Conservation (phyloP, 2,113 vertebrate genomes). For the Microcebus murinus region DNA sequence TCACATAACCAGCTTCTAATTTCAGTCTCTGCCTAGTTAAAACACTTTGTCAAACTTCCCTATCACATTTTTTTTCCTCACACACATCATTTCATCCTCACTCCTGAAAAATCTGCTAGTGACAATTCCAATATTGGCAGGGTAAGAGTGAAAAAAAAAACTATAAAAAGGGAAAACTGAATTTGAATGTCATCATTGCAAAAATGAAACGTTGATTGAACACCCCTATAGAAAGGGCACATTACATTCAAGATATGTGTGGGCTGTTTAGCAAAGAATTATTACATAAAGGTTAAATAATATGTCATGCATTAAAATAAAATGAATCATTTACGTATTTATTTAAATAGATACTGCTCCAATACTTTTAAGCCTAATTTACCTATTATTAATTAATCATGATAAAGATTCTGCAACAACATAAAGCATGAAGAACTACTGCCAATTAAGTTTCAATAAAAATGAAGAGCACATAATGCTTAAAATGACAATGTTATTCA, state of each 20-base stretch:
- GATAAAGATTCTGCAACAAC: constrained; percentile 15
- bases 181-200: constrained; percentile 66
- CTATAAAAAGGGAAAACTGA: constrained; percentile 53
- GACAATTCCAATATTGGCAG: constrained; percentile 73
- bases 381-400: constrained; percentile 38
- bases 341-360: constrained; percentile 28
- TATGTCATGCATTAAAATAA: constrained; percentile 28
- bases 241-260: background rate
- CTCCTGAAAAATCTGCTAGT: constrained; percentile 75
- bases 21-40: constrained; percentile 67
- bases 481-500: background rate
- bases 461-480: background rate
- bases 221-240: background rate
- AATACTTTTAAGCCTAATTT: constrained; percentile 25
- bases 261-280: constrained; percentile 36
- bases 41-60: constrained; percentile 76
- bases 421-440: background rate
- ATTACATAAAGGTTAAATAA: constrained; percentile 34
- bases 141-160: constrained; percentile 27
- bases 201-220: constrained; percentile 35
- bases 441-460: background rate
- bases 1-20: constrained; percentile 69
- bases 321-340: constrained; percentile 14
- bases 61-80: constrained; percentile 61
- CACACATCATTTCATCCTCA: constrained; percentile 70